Conservation (phyloP, 2,797 vertebrate species). For the Merluccius polli region DNA sequence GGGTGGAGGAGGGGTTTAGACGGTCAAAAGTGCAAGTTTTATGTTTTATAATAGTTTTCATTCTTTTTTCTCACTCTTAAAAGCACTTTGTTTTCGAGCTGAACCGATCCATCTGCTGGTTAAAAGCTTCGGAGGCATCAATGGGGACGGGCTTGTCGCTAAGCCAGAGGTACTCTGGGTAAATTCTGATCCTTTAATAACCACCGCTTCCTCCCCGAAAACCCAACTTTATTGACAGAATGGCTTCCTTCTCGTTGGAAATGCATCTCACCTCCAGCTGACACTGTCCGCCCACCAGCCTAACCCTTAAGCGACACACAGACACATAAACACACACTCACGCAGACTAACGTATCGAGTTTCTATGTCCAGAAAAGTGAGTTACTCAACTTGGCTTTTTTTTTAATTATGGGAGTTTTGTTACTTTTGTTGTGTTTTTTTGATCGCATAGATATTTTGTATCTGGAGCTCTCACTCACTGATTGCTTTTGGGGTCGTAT, state of each 20-base stretch:
- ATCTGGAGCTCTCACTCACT: not conserved
- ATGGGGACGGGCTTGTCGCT: constrained; percentile 18
- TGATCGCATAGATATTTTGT: not conserved
- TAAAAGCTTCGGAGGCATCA: constrained; percentile 37
- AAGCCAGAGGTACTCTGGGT: constrained; percentile 40
- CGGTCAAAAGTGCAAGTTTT: constrained; percentile 35
- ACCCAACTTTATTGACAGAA: constrained; percentile 38
- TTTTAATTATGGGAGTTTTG: not conserved
- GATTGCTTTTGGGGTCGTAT: constrained; percentile 2
- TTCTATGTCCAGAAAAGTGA: constrained; percentile 26
- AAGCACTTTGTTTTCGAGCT: constrained; percentile 24
- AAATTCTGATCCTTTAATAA: constrained; percentile 54
- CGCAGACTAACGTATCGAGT: not conserved
- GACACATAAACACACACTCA: constrained; percentile 4
- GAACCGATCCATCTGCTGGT: constrained; percentile 22
- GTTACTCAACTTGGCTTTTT: not conserved
- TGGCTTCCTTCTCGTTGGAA: constrained; percentile 25
- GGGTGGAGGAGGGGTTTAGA: constrained; percentile 17
- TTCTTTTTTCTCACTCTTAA: constrained; percentile 18
- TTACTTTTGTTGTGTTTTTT: not conserved
- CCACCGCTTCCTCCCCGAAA: constrained; percentile 39
- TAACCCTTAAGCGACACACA: constrained; percentile 24
- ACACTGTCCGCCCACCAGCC: not conserved
- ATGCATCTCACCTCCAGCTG: constrained; percentile 21
- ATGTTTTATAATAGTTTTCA: constrained; percentile 23